These are phyloP conservation scores for Pinna nobilis DNA, from an alignment of 1,140 invertebrate genomes.

Conservation along the genomic window DNA sequence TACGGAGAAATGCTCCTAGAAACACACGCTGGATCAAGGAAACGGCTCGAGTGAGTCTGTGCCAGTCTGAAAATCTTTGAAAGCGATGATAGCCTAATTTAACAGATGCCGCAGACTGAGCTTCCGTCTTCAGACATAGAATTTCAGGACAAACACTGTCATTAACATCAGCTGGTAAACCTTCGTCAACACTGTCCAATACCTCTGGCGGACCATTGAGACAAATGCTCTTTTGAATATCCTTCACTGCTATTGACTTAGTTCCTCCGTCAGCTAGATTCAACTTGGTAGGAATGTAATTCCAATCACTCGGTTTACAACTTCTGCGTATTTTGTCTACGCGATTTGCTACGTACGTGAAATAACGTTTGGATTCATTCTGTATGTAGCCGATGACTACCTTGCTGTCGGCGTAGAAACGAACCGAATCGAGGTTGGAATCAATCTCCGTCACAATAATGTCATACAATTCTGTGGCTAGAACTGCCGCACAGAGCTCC, in stretches of 20 bases:
- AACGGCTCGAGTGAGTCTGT: constrained; percentile 2
- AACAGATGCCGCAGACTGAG: not conserved
- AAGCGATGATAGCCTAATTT: constrained; percentile 13
- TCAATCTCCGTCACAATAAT: constrained; percentile 17
- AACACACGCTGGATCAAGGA: constrained; percentile 1
- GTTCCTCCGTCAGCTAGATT: constrained; percentile 12
- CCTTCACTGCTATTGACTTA: too few species aligned
- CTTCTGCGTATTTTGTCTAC: constrained; percentile 4
- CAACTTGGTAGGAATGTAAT: not conserved
- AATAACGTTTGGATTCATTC: constrained; percentile 10
- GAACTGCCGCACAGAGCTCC: constrained; percentile 37
- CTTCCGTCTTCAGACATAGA: not conserved
- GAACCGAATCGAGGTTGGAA: not conserved
- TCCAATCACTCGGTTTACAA: not conserved
- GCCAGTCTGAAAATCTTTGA: constrained; percentile 25
- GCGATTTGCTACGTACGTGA: constrained; percentile 30
- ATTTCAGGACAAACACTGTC: constrained; percentile 14
- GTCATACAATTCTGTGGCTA: constrained; percentile 26
- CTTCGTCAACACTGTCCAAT: not conserved
- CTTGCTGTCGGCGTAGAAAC: constrained; percentile 21
- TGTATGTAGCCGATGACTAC: constrained; percentile 26
- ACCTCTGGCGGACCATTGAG: not conserved
- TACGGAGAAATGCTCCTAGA: not conserved
- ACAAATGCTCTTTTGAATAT: not conserved
- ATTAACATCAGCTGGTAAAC: constrained; percentile 1